phyloP scores from a whole-genome alignment of 2,888 invertebrate species.

The Plebejus argus region DNA sequence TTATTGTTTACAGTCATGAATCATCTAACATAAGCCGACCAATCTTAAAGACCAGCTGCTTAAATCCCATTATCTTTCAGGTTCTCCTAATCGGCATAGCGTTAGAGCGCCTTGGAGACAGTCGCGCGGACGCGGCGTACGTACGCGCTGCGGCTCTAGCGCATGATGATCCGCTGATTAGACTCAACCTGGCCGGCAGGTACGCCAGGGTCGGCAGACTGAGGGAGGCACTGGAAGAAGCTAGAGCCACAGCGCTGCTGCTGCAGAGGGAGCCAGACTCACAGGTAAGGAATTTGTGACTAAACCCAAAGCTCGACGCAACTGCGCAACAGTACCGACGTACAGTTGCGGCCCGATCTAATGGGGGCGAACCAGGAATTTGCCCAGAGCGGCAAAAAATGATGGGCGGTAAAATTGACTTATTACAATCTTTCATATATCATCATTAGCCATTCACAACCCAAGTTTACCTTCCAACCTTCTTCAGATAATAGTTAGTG shows the following conservation, averaged over 20 bases:
- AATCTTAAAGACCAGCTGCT: background rate
- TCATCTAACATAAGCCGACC: too few species aligned
- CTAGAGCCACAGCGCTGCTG: constrained; percentile 50
- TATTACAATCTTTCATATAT: too few species aligned
- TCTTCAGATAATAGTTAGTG: too few species aligned
- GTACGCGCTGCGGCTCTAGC: constrained; percentile 57
- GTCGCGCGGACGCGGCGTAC: constrained; percentile 66
- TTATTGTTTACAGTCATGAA: too few species aligned
- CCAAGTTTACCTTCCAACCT: too few species aligned
- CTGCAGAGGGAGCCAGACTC: constrained; percentile 55
- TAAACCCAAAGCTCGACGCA: too few species aligned
- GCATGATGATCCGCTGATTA: constrained; percentile 59
- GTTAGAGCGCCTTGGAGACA: constrained; percentile 65
- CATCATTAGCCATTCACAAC: too few species aligned
- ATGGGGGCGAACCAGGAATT: too few species aligned
- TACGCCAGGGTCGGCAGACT: constrained; percentile 60
- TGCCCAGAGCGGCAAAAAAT: too few species aligned
- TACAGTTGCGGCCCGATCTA: too few species aligned
- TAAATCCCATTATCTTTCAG: constrained; percentile 45
- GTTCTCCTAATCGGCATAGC: constrained; percentile 68
- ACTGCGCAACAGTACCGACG: too few species aligned
- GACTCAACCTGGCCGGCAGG: constrained; percentile 64
- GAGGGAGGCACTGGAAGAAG: constrained; percentile 54
- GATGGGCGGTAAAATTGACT: too few species aligned
- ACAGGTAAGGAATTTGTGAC: constrained; percentile 49